Evolutionary conservation across 2,888 invertebrate genomes (phyloP).

Genomic region (Tiliacea aurago): DNA sequence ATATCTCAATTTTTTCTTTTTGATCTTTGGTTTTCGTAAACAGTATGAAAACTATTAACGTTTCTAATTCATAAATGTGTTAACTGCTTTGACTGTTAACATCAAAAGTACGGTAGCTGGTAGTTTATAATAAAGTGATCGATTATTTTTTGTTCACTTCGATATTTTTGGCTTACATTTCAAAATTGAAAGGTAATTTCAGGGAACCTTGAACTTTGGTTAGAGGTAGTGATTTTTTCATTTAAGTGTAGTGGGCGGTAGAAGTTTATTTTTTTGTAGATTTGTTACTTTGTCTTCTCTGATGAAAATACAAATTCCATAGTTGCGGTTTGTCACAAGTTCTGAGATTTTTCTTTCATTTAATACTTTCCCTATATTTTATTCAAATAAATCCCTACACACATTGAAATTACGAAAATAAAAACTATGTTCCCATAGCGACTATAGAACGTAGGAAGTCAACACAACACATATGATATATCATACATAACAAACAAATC

Average conservation of each 20-base stretch:
- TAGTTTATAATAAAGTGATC: conserved; percentile 55
- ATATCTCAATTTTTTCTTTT: conserved; percentile 45
- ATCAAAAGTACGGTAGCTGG: conserved; percentile 56
- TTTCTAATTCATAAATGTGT: conserved; percentile 54
- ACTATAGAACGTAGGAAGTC: conserved; percentile 29
- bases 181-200: conserved; percentile 27
- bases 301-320: not conserved
- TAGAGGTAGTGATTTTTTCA: not conserved
- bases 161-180: conserved; percentile 36
- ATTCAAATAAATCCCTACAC: not conserved
- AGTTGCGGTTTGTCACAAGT: not conserved
- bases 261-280: too few relatives aligned
- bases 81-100: conserved; percentile 53
- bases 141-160: conserved; percentile 39
- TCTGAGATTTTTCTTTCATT: not conserved
- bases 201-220: conserved; percentile 22
- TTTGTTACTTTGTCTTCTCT: not conserved
- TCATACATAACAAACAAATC: conserved; percentile 69
- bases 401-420: not conserved
- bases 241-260: too few relatives aligned
- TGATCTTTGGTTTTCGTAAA: conserved; percentile 63
- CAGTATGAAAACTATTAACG: conserved; percentile 48
- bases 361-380: not conserved
- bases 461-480: conserved; percentile 62
- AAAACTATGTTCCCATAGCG: not conserved